Evolutionary conservation across 2,888 invertebrate species (phyloP).

Genomic region (Drosophila flavopinicola): DNA sequence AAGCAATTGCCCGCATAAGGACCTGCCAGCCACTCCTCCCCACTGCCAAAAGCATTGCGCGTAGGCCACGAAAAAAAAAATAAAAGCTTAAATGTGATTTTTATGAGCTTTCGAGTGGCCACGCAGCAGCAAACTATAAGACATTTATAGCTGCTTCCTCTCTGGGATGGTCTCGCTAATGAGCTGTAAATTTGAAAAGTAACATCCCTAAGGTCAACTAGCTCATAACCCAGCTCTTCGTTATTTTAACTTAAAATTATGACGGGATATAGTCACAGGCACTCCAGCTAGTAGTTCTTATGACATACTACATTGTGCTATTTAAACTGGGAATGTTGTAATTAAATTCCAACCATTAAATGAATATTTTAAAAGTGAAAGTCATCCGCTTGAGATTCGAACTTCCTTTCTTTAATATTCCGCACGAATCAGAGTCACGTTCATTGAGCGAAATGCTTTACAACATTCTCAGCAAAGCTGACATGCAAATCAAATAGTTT

Average conservation of each 20-base stretch:
- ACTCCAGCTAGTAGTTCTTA: too few relatives aligned
- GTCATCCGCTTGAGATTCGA: too few relatives aligned
- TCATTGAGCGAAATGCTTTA: too few relatives aligned
- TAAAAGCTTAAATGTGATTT: conserved; percentile 70
- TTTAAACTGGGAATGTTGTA: too few relatives aligned
- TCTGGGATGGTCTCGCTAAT: conserved; percentile 31
- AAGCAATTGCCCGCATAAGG: conserved; percentile 78
- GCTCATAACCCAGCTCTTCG: background rate
- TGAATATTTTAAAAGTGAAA: too few relatives aligned
- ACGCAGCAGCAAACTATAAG: conserved; percentile 37
- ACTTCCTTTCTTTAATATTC: too few relatives aligned
- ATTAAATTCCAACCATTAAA: too few relatives aligned
- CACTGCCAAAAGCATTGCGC: background rate
- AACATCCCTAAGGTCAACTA: conserved; percentile 17
- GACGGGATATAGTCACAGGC: background rate
- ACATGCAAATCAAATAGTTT: too few relatives aligned
- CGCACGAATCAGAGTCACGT: too few relatives aligned
- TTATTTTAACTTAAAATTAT: background rate
- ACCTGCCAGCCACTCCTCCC: conserved; percentile 4
- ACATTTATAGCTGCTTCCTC: conserved; percentile 62
- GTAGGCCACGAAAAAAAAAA: conserved; percentile 18
- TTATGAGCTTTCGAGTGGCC: conserved; percentile 68
- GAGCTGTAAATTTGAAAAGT: conserved; percentile 55
- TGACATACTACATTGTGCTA: too few relatives aligned
- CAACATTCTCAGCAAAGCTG: too few relatives aligned